Evolutionary conservation across 2,113 vertebrate genomes (phyloP), one percentile per base, ranked within the genome.

Genomic region (Salvelinus namaycush): DNA sequence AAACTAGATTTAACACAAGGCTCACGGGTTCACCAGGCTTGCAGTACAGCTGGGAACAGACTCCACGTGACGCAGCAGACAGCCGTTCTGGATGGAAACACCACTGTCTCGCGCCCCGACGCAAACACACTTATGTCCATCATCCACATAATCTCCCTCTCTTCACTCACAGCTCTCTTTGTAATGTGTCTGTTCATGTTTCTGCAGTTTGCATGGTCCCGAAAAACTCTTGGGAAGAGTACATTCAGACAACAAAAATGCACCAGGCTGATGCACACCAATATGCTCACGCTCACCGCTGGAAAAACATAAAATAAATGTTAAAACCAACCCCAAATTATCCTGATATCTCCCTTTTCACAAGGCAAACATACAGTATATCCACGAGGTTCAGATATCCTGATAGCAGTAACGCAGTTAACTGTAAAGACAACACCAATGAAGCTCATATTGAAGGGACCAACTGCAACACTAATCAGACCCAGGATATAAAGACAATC

Each of bases 1-100:
- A 67, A 62, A 86, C 87, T 90, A 89, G 85, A 89, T 90, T 88
- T 87, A 90, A 88, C 84, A 79, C 75, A 68, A 76, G 76, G 49
- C 62, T 75, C 73, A 65, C 68, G 77, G 27, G 65, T 77, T 68
- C 72, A 77, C 75, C 70, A 51, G 68, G 75, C 72, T 80, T 20
- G 72, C 73, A 79, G 71, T 81, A 77, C 77, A 82, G 71, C 72
- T 78, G 81, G 71, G 80, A 84, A 87, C 77, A 65, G 66, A 44
- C 68, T 76, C 76, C 79, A 82, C 48, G 69, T 84, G 78, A 84
- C 27, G 1, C 57, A 8, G 39, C 70, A 80, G 54, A 79, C 68
- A 75, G 64, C 76, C 54, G 14, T 67, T 44, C 22, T 62, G 51
- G 70, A 72, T 59, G 70, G 79, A 26, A 26, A 75, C 72, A 75